Evolutionary conservation across 2,113 vertebrate species (phyloP), one percentile per base, ranked within the genome.

Genomic region (Myiagra hebetior): DNA sequence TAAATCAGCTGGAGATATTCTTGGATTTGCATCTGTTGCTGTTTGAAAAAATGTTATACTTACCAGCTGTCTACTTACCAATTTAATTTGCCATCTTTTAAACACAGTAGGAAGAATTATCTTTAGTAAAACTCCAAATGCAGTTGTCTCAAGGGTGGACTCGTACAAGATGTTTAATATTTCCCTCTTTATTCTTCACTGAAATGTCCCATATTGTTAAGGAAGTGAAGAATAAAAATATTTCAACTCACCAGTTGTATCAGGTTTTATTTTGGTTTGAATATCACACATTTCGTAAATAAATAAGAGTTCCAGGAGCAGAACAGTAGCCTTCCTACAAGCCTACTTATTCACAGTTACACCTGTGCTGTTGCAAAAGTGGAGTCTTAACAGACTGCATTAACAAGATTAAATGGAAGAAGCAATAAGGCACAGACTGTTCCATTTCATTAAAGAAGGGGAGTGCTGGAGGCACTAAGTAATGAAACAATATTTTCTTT

Each of bases 381-480:
- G 78, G 86, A 97, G 96, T 97, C 98, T 95, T 97, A 97, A 97
- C 95, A 97, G 98, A 95, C 91, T 96, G 93, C 93, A 96, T 97
- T 98, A 98, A 98, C 98, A 97, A 98, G 98, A 98, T 98, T 99
- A 99, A 97, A 97, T 89, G 95, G 95, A 96, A 97, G 97, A 97
- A 96, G 97, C 92, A 98, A 97, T 97, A 98, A 98, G 97, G 88
- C 95, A 98, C 96, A 98, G 97, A 94, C 96, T 91, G 96, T 96
- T 98, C 97, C 94, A 97, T 98, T 98, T 97, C 96, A 96, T 97
- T 97, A 98, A 95, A 94, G 75, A 95, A 97, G 94, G 91, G 95
- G 95, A 94, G 70, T 82, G 80, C 82, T 91, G 81, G 55, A 94
- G 79, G 75, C 57, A 94, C 69, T 67, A 85, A 65, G 31, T 76